Conservation (phyloP, 2,888 invertebrate genomes). For the Patella pellucida region DNA sequence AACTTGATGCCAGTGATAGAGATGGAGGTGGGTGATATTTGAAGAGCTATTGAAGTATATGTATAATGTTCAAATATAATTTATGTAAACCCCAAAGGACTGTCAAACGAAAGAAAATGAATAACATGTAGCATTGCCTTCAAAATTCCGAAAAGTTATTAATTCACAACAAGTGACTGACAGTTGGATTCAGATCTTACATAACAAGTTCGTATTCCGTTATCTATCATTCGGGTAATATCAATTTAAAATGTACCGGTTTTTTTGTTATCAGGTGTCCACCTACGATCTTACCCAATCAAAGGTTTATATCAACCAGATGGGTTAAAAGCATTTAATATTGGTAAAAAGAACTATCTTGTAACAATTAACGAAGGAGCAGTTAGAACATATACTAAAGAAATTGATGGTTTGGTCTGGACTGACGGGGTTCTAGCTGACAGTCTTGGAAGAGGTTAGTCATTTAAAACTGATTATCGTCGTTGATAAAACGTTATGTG, state of each 20-base stretch:
- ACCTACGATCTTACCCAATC: conserved; percentile 39
- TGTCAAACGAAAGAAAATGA: too few species aligned
- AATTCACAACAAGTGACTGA: neutral
- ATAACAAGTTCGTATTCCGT: too few species aligned
- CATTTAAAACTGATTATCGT: neutral
- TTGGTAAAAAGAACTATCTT: conserved; percentile 40
- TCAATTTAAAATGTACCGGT: too few species aligned
- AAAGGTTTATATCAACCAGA: conserved; percentile 49
- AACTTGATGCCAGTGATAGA: conserved; percentile 48
- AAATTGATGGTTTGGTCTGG: conserved; percentile 44
- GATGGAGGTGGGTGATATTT: conserved; percentile 45
- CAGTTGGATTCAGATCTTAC: neutral
- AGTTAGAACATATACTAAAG: conserved; percentile 33
- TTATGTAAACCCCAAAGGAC: too few species aligned
- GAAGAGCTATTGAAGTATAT: neutral
- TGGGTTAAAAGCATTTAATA: conserved; percentile 35
- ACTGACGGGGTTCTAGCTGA: conserved; percentile 34
- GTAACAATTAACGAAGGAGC: conserved; percentile 51
- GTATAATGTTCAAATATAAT: too few species aligned
- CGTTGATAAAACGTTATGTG: too few species aligned
- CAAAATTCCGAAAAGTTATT: too few species aligned
- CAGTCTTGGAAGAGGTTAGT: neutral
- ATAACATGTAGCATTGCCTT: too few species aligned
- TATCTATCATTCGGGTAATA: too few species aligned
- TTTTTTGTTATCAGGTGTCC: conserved; percentile 36